A percentile compares a stretch with the other conserved stretches of the same genome.
Evolutionary conservation across 1,140 invertebrate genomes (phyloP).

Genomic region (Hesperophylax magnus): DNA sequence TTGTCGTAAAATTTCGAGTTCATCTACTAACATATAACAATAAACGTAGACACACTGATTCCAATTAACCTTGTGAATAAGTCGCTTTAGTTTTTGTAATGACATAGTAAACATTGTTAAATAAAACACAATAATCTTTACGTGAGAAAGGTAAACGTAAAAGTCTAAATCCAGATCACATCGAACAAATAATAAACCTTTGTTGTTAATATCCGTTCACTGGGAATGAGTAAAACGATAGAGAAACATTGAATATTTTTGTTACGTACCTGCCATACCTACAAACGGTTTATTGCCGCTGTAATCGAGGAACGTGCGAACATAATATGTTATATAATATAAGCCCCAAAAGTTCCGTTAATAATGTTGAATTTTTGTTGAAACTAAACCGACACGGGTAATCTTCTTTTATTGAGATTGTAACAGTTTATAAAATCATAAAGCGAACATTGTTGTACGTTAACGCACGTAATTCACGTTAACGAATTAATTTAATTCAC

Average conservation of each 20-base stretch:
- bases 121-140: too few species aligned
- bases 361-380: not conserved
- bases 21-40: too few species aligned
- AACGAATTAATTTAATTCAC: too few species aligned
- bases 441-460: not conserved
- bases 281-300: not conserved
- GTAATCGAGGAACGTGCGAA: slow-evolving; percentile 8
- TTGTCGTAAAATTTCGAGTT: too few species aligned
- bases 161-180: not conserved
- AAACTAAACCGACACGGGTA: slow-evolving; percentile 7
- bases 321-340: not conserved
- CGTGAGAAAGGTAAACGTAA: not conserved
- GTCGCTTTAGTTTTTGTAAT: too few species aligned
- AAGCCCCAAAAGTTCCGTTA: not conserved
- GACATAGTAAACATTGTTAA: too few species aligned
- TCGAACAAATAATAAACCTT: not conserved
- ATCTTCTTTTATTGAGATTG: slow-evolving; percentile 7
- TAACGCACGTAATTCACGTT: not conserved
- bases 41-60: too few species aligned
- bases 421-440: slow-evolving; percentile 1
- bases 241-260: not conserved
- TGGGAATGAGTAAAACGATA: not conserved
- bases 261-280: slow-evolving; percentile 1
- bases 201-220: not conserved
- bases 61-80: too few species aligned